A percentile compares a stretch with the other conserved stretches of the same genome.
Evolutionary conservation across 1,140 invertebrate species (phyloP).

Genomic region (Drosophila guanche): DNA sequence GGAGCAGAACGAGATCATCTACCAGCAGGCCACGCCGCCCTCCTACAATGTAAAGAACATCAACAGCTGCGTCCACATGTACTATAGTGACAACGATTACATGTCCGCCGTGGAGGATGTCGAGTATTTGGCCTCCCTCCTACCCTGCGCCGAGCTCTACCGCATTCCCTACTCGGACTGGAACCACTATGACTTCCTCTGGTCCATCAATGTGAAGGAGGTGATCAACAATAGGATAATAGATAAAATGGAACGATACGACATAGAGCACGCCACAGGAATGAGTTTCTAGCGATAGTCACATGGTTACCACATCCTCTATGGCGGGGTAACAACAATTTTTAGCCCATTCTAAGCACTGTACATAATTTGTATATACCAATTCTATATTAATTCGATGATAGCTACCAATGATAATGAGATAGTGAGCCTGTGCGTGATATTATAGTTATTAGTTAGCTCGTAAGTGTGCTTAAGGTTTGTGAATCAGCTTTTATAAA

Average conservation of each 20-base stretch:
- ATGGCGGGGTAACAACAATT: neutral
- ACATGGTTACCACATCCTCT: neutral
- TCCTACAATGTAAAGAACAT: slow-evolving; percentile 85
- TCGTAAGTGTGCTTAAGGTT: slow-evolving; percentile 53
- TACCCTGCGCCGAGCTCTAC: slow-evolving; percentile 83
- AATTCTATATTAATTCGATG: slow-evolving; percentile 2
- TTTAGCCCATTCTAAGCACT: slow-evolving; percentile 44
- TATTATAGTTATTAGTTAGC: slow-evolving; percentile 37
- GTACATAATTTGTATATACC: slow-evolving; percentile 45
- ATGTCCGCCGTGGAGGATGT: slow-evolving; percentile 85
- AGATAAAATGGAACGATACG: slow-evolving; percentile 78
- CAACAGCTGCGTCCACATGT: slow-evolving; percentile 86
- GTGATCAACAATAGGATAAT: slow-evolving; percentile 84
- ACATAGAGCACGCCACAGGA: slow-evolving; percentile 45
- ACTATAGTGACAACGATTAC: slow-evolving; percentile 87
- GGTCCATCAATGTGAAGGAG: slow-evolving; percentile 84
- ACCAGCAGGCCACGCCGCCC: slow-evolving; percentile 84
- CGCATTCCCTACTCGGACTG: slow-evolving; percentile 84
- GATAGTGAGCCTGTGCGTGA: slow-evolving; percentile 50
- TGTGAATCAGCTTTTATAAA: slow-evolving; percentile 33
- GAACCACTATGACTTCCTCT: slow-evolving; percentile 86
- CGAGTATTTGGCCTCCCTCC: slow-evolving; percentile 77
- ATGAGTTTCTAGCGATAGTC: slow-evolving; percentile 33
- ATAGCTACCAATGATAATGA: neutral
- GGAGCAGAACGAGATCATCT: slow-evolving; percentile 83